phyloP scores from a whole-genome alignment of 2,797 vertebrate genomes.

The Parambassis ranga region DNA sequence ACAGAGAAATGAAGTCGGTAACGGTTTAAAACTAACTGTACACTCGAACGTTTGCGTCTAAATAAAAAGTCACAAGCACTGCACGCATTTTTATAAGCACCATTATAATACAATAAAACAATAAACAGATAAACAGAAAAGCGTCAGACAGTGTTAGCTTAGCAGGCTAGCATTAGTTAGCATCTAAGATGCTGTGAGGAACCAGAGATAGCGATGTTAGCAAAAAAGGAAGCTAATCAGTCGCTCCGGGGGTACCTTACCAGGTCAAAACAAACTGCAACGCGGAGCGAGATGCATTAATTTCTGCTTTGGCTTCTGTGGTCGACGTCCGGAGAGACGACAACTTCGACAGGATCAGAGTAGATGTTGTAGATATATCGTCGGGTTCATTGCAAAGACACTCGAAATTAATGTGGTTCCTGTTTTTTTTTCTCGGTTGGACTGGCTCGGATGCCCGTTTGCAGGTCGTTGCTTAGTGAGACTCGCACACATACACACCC shows the following conservation, averaged over 20 bases:
- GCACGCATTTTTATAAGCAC: too few species aligned
- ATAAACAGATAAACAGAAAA: not conserved
- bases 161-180: conserved; percentile 51
- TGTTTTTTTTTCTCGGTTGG: conserved; percentile 46
- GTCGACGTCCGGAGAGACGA: conserved; percentile 38
- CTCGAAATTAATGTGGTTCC: conserved; percentile 51
- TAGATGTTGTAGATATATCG: conserved; percentile 20
- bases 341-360: conserved; percentile 44
- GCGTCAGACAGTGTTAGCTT: conserved; percentile 41
- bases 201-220: conserved; percentile 52
- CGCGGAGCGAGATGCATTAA: conserved; percentile 68
- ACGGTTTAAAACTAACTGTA: not conserved
- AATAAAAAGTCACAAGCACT: not conserved
- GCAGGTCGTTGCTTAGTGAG: conserved; percentile 70
- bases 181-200: conserved; percentile 50
- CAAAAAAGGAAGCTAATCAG: conserved; percentile 50
- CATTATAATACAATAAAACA: too few species aligned
- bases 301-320: conserved; percentile 50
- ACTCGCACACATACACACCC: conserved; percentile 40
- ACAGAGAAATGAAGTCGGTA: not conserved
- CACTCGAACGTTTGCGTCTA: rapidly evolving
- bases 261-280: conserved; percentile 79
- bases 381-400: conserved; percentile 59
- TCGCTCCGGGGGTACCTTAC: conserved; percentile 67
- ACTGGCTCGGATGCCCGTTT: conserved; percentile 69